Conservation (phyloP, 2,797 vertebrate species). For the Artibeus lituratus region DNA sequence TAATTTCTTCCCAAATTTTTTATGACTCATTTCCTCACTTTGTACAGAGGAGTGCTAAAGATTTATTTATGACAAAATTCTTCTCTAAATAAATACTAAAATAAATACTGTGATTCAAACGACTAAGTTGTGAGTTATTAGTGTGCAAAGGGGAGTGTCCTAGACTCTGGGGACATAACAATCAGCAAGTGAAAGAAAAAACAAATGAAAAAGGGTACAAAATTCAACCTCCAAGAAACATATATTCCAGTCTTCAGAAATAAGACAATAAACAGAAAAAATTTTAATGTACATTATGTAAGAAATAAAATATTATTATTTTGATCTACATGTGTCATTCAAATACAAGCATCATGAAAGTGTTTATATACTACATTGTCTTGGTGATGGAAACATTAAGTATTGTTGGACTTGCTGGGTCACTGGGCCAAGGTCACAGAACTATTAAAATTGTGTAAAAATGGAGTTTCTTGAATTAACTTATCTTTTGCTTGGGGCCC, state of each 20-base stretch:
- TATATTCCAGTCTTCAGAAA: not conserved
- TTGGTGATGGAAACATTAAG: not conserved
- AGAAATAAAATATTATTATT: not conserved
- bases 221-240: not conserved
- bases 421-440: not conserved
- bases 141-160: no score
- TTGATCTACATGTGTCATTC: not conserved
- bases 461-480: not conserved
- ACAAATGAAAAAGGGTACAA: not conserved
- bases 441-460: not conserved
- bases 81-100: not conserved
- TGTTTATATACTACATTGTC: not conserved
- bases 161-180: not conserved
- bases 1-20: not conserved
- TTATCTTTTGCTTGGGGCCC: not conserved
- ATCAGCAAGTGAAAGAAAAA: not conserved
- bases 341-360: not conserved
- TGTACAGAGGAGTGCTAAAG: not conserved
- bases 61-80: not conserved
- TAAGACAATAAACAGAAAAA: not conserved
- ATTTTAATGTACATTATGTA: not conserved
- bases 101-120: not conserved
- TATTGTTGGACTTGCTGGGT: not conserved
- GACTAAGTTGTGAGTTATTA: not conserved
- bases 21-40: not conserved